Percentiles rank a stretch among this genome's conserved stretches.
Evolutionary conservation across 2,888 invertebrate genomes (phyloP).

Genomic region (Ditula angustiorana): DNA sequence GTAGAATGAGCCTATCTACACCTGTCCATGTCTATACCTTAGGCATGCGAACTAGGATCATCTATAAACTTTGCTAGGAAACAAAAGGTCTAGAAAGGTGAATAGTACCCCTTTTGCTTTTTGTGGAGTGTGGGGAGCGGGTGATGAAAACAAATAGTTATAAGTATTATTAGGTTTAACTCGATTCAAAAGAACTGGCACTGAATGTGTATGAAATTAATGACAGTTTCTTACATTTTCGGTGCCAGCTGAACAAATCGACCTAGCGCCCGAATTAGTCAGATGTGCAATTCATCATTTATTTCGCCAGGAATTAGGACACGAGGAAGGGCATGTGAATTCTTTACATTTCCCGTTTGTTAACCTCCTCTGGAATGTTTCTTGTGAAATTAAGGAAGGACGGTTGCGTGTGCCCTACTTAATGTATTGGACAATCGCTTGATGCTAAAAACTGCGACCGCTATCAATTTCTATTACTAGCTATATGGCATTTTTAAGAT

Average conservation of each 20-base stretch:
- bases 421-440: conserved; percentile 7
- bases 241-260: too few relatives aligned
- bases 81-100: neutral
- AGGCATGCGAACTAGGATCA: neutral
- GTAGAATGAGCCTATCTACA: too few relatives aligned
- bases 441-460: neutral
- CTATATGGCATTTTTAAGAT: neutral
- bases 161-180: too few relatives aligned
- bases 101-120: too few relatives aligned
- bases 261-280: too few relatives aligned
- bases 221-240: too few relatives aligned
- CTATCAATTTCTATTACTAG: neutral
- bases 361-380: neutral
- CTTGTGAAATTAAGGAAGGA: conserved; percentile 6
- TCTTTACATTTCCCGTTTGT: conserved; percentile 1
- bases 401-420: conserved; percentile 14
- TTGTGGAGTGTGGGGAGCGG: too few relatives aligned
- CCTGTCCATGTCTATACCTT: too few relatives aligned
- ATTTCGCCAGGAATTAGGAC: neutral
- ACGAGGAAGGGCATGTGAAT: conserved; percentile 2
- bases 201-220: too few relatives aligned
- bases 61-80: neutral
- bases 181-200: too few relatives aligned
- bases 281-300: neutral
- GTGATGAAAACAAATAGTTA: too few relatives aligned